A percentile compares a stretch with the other conserved stretches of the same genome.
phyloP scores from a whole-genome alignment of 2,797 vertebrate genomes.

The Amblyopsis hoosieri region DNA sequence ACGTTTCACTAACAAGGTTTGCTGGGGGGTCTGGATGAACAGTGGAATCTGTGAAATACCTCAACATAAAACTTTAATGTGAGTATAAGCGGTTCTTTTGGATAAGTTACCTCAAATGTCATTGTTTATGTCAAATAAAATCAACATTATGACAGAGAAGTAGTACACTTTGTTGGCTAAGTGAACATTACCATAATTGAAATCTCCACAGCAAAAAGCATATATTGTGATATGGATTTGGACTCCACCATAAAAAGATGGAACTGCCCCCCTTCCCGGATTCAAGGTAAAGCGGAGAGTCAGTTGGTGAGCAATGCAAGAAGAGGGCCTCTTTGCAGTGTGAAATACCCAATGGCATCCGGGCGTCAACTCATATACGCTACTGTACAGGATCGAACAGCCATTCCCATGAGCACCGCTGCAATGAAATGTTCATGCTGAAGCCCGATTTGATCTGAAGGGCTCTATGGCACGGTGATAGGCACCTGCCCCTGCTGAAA shows the following conservation, averaged over 20 bases:
- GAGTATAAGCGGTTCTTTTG: conserved; percentile 27
- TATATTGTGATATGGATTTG: neutral
- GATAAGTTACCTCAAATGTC: conserved; percentile 8
- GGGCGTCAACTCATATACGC: conserved; percentile 45
- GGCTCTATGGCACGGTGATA: conserved; percentile 61
- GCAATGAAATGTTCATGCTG: conserved; percentile 71
- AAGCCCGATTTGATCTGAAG: conserved; percentile 67
- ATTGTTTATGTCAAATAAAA: neutral
- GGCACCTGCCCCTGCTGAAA: conserved; percentile 63
- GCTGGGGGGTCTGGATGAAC: neutral
- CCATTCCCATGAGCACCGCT: conserved; percentile 60
- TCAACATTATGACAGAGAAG: neutral
- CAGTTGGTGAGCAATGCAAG: conserved; percentile 28
- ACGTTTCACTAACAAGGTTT: too few species aligned
- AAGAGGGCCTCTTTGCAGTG: conserved; percentile 24
- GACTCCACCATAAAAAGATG: neutral
- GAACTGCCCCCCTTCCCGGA: conserved; percentile 5
- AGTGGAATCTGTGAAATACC: conserved; percentile 19
- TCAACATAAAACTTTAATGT: conserved; percentile 40
- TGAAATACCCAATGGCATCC: conserved; percentile 47
- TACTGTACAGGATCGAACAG: conserved; percentile 50
- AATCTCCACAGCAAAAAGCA: neutral
- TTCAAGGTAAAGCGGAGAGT: conserved; percentile 10
- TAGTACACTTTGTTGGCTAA: neutral
- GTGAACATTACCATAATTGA: neutral